Base-by-base conservation (phyloP, 2,113 vertebrate genomes). In the Pyxicephalus adspersus region DNA sequence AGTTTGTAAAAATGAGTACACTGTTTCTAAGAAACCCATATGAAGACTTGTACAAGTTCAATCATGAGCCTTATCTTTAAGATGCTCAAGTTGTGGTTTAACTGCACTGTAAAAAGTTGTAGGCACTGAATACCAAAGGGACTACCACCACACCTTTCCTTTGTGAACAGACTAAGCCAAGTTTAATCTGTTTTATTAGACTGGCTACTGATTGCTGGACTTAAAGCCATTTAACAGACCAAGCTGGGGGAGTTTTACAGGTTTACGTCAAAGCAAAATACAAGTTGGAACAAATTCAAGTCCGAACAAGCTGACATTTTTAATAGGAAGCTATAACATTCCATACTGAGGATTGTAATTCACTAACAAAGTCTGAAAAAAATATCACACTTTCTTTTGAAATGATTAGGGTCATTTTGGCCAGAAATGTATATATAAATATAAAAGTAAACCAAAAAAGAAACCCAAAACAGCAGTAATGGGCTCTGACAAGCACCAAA, bases 101-200 rank as follows among this genome's bases (percentile, higher is more conserved):
- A 45, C 58, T 6, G 17, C 23, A 18, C 19, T 61, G 38, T 80
- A 28, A 50, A 45, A 45, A 45, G 38, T 45, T 15, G 11, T 45
- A 45, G 38, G 54, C 55, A 58, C 20, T 34, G 38, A 68, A 31
- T 20, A 61, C 38, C 65, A 58, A 52, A 50, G 54, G 54, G 77
- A 58, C 28, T 71, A 9, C 20, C 54, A 45, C 55, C 65, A 70
- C 65, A 70, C 65, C 66, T 80, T 61, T 45, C 15, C 15, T 71
- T 22, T 11, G 54, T 52, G 45, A 52, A 65, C 25, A 77, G 60
- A 52, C 54, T 50, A 80, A 80, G 31, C 26, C 55, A 45, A 19
- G 38, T 29, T 51, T 61, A 70, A 80, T 71, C 77, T 11, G 52
- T 68, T 79, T 79, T 55, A 79, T 66, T 58, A 66, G 51, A 45